These are phyloP conservation scores for Aplochiton taeniatus DNA, from an alignment of 2,797 vertebrate species.

Conservation along the genomic window DNA sequence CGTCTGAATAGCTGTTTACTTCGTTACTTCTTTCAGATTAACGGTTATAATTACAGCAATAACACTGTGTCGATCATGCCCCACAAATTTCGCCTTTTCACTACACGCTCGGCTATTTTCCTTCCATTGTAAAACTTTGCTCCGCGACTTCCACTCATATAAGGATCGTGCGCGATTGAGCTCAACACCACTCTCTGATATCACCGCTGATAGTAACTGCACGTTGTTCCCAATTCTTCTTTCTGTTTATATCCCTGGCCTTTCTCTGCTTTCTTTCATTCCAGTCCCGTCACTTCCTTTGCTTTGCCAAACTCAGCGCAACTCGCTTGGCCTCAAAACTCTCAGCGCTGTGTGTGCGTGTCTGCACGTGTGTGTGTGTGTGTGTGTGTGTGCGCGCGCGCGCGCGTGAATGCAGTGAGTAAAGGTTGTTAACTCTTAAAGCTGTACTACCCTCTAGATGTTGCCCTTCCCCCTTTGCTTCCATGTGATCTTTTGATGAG, in stretches of 20 bases:
- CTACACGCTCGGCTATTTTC: conserved; percentile 28
- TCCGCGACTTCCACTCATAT: conserved; percentile 28
- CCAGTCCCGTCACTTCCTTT: conserved; percentile 87
- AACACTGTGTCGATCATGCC: conserved; percentile 3
- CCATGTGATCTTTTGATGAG: conserved; percentile 58
- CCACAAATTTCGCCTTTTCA: conserved; percentile 47
- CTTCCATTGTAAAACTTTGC: conserved; percentile 56
- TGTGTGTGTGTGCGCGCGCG: conserved; percentile 25
- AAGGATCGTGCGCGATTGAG: conserved; percentile 46
- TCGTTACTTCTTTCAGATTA: conserved; percentile 28
- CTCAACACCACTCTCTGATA: conserved; percentile 1
- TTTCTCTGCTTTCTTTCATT: conserved; percentile 30
- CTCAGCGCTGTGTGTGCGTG: conserved; percentile 54
- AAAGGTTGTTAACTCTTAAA: conserved; percentile 84
- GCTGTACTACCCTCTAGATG: conserved; percentile 69
- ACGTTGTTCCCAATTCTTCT: conserved; percentile 57
- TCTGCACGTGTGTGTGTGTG: conserved; percentile 27
- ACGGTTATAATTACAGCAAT: conserved; percentile 24
- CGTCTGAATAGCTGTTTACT: neutral
- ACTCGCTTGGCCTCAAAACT: conserved; percentile 73
- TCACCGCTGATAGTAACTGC: conserved; percentile 28
- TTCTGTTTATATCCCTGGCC: conserved; percentile 56
- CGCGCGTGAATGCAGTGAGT: conserved; percentile 2
- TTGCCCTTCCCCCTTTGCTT: conserved; percentile 65
- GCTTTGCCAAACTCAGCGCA: conserved; percentile 62